Percentiles rank a stretch among this genome's conserved stretches.
Conservation (phyloP, 2,113 vertebrate species). For the Pteruthius melanotis region DNA sequence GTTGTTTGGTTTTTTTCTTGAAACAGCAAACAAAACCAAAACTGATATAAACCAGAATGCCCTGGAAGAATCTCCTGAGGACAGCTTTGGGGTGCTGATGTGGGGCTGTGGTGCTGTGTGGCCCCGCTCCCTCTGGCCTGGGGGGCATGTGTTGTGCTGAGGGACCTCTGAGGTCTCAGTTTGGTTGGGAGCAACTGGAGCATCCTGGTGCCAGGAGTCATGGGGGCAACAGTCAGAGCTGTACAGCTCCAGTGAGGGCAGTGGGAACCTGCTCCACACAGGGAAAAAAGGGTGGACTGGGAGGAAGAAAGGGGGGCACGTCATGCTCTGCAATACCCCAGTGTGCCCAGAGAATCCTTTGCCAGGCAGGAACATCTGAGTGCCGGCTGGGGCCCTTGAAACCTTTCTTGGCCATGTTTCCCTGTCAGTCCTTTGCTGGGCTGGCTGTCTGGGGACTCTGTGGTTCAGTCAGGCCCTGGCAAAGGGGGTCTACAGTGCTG, state of each 20-base stretch:
- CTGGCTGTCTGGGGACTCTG: background rate
- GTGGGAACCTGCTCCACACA: background rate
- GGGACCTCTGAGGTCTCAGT: background rate
- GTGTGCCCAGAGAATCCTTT: background rate
- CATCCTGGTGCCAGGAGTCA: fast-evolving
- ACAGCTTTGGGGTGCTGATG: background rate
- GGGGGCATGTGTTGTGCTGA: fast-evolving
- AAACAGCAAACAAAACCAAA: background rate
- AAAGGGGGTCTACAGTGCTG: background rate
- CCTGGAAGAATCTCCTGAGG: background rate
- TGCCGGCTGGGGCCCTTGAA: fast-evolving
- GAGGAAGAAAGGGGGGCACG: background rate
- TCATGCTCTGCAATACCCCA: background rate
- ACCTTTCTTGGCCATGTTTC: background rate
- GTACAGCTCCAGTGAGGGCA: background rate
- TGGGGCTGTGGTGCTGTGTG: fast-evolving
- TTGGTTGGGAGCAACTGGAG: fast-evolving
- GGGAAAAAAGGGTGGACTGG: background rate
- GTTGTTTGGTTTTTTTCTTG: background rate
- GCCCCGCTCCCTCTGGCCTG: background rate
- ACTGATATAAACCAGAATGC: background rate
- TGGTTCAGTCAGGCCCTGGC: background rate
- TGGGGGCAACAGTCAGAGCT: fast-evolving
- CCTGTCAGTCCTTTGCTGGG: background rate
- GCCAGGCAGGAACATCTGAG: background rate